Percentiles rank a stretch among this genome's conserved stretches.
Evolutionary conservation across 2,797 vertebrate genomes (phyloP).

Genomic region (Cetoscarus ocellatus): DNA sequence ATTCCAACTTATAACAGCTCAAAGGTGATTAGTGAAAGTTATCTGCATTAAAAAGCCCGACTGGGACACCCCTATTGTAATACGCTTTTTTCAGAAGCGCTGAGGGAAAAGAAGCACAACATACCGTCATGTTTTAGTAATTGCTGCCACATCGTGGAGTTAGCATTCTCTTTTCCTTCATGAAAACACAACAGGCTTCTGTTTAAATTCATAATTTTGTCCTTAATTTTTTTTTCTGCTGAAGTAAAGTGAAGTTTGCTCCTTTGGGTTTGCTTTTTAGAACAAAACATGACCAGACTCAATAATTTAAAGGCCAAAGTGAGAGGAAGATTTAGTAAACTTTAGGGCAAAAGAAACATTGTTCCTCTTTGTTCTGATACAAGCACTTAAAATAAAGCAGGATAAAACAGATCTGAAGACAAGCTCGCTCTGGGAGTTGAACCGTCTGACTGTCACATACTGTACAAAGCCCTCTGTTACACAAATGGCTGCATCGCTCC

Average conservation of each 20-base stretch:
- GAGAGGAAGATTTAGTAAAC: neutral
- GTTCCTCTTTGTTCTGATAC: neutral
- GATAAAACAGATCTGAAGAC: neutral
- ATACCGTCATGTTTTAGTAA: no score
- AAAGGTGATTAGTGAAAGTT: no score
- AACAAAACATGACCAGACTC: neutral
- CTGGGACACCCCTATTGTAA: no score
- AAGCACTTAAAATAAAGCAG: neutral
- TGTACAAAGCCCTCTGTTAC: slow-evolving; percentile 11
- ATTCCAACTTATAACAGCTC: no score
- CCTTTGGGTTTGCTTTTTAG: neutral
- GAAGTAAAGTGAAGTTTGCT: neutral
- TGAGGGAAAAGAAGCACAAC: no score
- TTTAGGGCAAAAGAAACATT: neutral
- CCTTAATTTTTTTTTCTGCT: no score
- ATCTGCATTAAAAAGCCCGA: no score
- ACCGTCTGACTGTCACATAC: slow-evolving; percentile 1
- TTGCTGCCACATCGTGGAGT: no score
- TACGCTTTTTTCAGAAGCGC: no score
- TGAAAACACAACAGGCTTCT: no score
- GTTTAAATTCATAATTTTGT: no score
- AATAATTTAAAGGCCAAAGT: neutral
- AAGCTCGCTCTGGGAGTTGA: slow-evolving; percentile 3
- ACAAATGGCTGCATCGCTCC: slow-evolving; percentile 43
- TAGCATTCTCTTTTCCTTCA: no score